Conservation (phyloP, 30 jellyfish, hydroid and myxozoan species). For the Cassiopea xamachana region DNA sequence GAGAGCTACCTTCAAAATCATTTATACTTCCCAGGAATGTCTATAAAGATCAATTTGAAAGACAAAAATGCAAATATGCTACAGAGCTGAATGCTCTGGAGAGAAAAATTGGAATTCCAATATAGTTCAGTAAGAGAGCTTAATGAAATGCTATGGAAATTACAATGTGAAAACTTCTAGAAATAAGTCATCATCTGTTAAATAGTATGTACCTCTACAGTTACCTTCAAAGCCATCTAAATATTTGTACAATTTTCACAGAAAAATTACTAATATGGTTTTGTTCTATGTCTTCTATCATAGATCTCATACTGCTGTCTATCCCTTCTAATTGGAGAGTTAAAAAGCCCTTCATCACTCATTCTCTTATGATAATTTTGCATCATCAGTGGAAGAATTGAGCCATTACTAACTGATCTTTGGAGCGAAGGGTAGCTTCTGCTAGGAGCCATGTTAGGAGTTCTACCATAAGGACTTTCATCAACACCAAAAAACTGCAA, state of each 20-base stretch:
- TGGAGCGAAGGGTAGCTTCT: conserved; percentile 1
- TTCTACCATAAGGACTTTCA: conserved; percentile 34
- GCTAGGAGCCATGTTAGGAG: conserved; percentile 2
- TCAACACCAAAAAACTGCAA: conserved; percentile 14
- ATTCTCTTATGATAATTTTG: background rate
- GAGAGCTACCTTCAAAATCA: too few species aligned
- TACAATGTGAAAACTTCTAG: too few species aligned
- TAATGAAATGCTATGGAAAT: too few species aligned
- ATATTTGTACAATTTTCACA: background rate
- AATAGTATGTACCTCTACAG: too few species aligned
- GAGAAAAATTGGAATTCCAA: too few species aligned
- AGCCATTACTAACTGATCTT: background rate
- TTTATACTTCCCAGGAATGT: too few species aligned
- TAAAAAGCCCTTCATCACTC: background rate
- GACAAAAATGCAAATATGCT: too few species aligned
- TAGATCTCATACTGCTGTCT: background rate
- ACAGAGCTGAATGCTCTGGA: too few species aligned
- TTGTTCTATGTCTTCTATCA: conserved; percentile 5
- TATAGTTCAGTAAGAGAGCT: too few species aligned
- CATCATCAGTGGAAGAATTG: background rate
- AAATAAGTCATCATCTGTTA: too few species aligned
- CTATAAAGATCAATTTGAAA: too few species aligned
- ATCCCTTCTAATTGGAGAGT: conserved; percentile 1
- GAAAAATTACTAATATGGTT: background rate
- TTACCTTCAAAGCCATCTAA: too few species aligned